Evolutionary conservation across 1,140 invertebrate genomes (phyloP).

Genomic region (Dendrolimus kikuchii): DNA sequence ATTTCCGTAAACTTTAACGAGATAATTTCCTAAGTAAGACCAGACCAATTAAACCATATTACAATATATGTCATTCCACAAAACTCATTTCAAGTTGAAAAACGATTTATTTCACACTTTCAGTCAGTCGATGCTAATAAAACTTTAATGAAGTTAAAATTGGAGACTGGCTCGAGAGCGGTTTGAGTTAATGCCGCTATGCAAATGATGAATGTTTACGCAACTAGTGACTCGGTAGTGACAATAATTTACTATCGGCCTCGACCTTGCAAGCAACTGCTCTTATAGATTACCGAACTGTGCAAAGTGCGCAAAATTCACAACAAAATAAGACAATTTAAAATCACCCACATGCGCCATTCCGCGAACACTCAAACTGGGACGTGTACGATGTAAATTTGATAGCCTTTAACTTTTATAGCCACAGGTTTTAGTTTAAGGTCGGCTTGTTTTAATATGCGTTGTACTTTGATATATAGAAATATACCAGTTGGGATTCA

Average conservation of each 20-base stretch:
- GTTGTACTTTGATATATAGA: constrained; percentile 22
- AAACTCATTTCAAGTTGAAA: constrained; percentile 15
- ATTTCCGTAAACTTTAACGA: constrained; percentile 17
- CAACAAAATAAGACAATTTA: constrained; percentile 29
- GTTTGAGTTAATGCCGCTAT: constrained; percentile 9
- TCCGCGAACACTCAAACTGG: constrained; percentile 47
- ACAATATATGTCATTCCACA: constrained; percentile 17
- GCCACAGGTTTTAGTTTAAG: constrained; percentile 52
- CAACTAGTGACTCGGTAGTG: constrained; percentile 30
- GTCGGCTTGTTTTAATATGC: constrained; percentile 39
- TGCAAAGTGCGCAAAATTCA: constrained; percentile 31
- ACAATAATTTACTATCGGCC: constrained; percentile 46
- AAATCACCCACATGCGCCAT: constrained; percentile 48
- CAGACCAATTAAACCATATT: constrained; percentile 28
- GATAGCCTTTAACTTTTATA: constrained; percentile 59
- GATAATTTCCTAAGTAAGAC: constrained; percentile 24
- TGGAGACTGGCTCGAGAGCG: background rate
- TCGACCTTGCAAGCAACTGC: constrained; percentile 48
- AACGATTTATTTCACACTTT: constrained; percentile 8
- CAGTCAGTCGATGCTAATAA: background rate
- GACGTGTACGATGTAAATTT: constrained; percentile 55
- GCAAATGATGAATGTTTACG: constrained; percentile 32
- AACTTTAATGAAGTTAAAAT: background rate
- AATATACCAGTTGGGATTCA: no score
- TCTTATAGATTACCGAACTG: constrained; percentile 44